phyloP scores from a whole-genome alignment of 2,113 vertebrate genomes.

The Syrmaticus mikado region DNA sequence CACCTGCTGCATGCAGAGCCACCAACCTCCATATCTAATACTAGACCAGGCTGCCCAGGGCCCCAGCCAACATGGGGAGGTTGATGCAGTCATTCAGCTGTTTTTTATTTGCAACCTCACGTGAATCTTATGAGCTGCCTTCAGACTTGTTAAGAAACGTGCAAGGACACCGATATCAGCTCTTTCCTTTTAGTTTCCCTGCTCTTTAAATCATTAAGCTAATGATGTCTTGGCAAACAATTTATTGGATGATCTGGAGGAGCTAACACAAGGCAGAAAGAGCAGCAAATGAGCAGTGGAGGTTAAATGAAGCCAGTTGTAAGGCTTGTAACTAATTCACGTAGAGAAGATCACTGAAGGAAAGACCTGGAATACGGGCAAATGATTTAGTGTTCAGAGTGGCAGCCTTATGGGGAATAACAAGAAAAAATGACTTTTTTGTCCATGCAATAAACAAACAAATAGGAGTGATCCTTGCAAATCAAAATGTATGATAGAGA shows the following conservation, averaged over 20 bases:
- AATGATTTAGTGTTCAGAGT: not conserved
- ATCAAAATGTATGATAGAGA: constrained; percentile 70
- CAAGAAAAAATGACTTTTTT: not conserved
- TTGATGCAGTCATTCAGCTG: not conserved
- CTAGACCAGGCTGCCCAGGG: too few relatives aligned
- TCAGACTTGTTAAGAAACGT: not conserved
- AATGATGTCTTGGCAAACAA: not conserved
- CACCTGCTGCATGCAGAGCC: too few relatives aligned
- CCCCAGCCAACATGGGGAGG: too few relatives aligned
- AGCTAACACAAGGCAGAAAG: not conserved
- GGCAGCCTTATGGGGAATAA: not conserved
- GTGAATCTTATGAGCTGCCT: not conserved
- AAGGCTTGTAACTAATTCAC: not conserved
- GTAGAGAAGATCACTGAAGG: not conserved
- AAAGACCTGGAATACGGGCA: not conserved
- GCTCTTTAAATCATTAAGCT: not conserved
- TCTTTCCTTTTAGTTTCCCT: not conserved
- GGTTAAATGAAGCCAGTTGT: not conserved
- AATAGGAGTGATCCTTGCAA: constrained; percentile 79
- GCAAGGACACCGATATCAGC: not conserved
- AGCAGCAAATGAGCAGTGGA: not conserved
- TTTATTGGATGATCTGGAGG: not conserved
- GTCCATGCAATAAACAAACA: not conserved
- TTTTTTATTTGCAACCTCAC: not conserved
- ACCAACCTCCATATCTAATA: too few relatives aligned